Percentiles rank a stretch among this genome's conserved stretches.
Evolutionary conservation across 2,113 vertebrate species (phyloP).

Genomic region (Arothron firmamentum): DNA sequence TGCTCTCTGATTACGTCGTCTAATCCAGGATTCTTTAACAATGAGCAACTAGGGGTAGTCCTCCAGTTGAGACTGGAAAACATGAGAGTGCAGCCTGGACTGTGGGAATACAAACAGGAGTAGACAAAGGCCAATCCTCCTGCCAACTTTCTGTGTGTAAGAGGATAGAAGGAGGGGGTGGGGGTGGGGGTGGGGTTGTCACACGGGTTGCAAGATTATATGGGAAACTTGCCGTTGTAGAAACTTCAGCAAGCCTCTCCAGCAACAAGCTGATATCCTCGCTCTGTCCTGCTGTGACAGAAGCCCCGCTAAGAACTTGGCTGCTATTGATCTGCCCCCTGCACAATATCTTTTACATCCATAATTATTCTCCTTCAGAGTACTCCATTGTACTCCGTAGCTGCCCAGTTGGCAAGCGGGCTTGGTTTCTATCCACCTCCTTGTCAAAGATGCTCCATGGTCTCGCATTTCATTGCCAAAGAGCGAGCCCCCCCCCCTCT

Average conservation of each 20-base stretch:
- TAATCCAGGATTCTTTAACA: conserved; percentile 9
- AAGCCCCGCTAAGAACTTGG: conserved; percentile 56
- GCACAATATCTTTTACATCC: conserved; percentile 69
- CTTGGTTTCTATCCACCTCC: conserved; percentile 41
- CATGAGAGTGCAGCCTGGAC: conserved; percentile 52
- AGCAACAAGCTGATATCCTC: conserved; percentile 63
- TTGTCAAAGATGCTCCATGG: conserved; percentile 64
- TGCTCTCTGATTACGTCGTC: background rate
- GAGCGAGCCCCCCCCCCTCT: too few relatives aligned
- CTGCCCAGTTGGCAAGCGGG: conserved; percentile 30
- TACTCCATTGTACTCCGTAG: conserved; percentile 36
- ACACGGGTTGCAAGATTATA: conserved; percentile 54
- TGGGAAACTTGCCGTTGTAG: conserved; percentile 43
- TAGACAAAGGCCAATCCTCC: conserved; percentile 61
- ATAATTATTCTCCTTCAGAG: conserved; percentile 67
- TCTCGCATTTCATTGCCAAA: conserved; percentile 66
- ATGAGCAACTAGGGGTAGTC: conserved; percentile 29
- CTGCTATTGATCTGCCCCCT: conserved; percentile 67
- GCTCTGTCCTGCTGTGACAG: conserved; percentile 61
- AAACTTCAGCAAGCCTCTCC: conserved; percentile 51
- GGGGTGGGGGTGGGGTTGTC: conserved; percentile 30
- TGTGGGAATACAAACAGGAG: conserved; percentile 60
- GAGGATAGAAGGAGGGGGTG: conserved; percentile 54
- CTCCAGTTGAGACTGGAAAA: conserved; percentile 55
- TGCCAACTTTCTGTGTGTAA: conserved; percentile 62